Conservation (phyloP, 2,113 vertebrate species). For the Amblyopsis rosae region DNA sequence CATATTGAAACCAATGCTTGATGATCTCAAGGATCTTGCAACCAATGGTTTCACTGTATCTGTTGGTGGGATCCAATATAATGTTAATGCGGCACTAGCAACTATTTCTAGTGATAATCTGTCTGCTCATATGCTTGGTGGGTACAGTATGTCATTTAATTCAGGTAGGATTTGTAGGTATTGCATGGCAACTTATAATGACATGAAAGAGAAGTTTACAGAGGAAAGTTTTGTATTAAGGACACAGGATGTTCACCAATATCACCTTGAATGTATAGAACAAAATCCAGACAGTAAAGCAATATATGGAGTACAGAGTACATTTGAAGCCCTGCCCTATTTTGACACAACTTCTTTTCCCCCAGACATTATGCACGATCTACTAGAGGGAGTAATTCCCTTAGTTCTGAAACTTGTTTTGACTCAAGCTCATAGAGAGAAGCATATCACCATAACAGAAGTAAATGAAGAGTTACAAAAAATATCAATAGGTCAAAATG, state of each 20-base stretch:
- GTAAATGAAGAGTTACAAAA: constrained; percentile 8
- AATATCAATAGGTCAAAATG: constrained; percentile 3
- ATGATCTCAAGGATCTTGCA: constrained; percentile 21
- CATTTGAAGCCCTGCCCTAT: constrained; percentile 18
- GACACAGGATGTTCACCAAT: constrained; percentile 16
- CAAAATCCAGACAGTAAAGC: constrained; percentile 12
- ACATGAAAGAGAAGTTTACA: constrained; percentile 16
- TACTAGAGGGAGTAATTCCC: constrained; percentile 25
- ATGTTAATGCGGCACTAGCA: constrained; percentile 14
- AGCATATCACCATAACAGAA: constrained; percentile 14
- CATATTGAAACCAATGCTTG: constrained; percentile 27
- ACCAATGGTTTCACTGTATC: constrained; percentile 17
- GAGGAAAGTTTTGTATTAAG: constrained; percentile 15
- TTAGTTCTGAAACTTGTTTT: constrained; percentile 23
- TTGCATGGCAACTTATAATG: constrained; percentile 20
- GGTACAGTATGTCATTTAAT: constrained; percentile 29
- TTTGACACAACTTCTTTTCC: constrained; percentile 41
- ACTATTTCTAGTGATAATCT: constrained; percentile 33
- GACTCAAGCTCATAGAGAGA: constrained; percentile 24
- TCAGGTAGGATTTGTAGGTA: constrained; percentile 24
- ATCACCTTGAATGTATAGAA: constrained; percentile 14
- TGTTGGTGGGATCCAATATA: constrained; percentile 11
- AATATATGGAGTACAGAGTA: constrained; percentile 24
- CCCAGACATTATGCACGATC: constrained; percentile 22
- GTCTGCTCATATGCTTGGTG: constrained; percentile 34